Evolutionary conservation across 2,888 invertebrate genomes (phyloP).

Genomic region (Caenorhabditis panamensis): DNA sequence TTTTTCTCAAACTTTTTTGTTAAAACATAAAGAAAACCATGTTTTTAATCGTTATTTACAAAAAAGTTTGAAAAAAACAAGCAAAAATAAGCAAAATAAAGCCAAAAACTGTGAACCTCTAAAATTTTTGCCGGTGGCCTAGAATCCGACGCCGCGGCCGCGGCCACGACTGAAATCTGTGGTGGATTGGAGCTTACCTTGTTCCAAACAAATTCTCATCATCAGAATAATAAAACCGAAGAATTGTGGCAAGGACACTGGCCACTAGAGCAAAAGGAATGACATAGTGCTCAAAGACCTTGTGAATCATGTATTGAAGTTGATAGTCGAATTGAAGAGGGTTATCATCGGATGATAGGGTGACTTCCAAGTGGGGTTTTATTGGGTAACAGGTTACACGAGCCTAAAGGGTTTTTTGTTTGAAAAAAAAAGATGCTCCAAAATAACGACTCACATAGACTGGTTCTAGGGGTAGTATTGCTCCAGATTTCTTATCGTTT

Average conservation of each 20-base stretch:
- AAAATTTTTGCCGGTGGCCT: too few relatives aligned
- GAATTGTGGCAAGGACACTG: conserved; percentile 21
- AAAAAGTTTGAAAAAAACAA: too few relatives aligned
- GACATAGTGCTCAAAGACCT: conserved; percentile 45
- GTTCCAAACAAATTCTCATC: conserved; percentile 51
- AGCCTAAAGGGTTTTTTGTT: conserved; percentile 30
- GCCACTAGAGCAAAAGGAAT: conserved; percentile 30
- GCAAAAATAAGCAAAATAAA: too few relatives aligned
- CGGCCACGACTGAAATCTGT: too few relatives aligned
- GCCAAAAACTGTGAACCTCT: too few relatives aligned
- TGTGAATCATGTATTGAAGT: conserved; percentile 53
- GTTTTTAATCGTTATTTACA: too few relatives aligned
- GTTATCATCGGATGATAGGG: conserved; percentile 44
- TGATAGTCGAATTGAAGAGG: conserved; percentile 57
- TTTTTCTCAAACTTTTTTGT: too few relatives aligned
- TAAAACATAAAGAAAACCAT: too few relatives aligned
- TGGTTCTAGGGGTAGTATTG: conserved; percentile 47
- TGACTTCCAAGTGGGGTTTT: conserved; percentile 38
- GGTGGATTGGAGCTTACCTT: conserved; percentile 23
- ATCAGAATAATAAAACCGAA: conserved; percentile 49
- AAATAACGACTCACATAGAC: conserved; percentile 35
- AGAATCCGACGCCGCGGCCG: too few relatives aligned
- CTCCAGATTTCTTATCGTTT: conserved; percentile 31
- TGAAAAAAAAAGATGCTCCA: conserved; percentile 15
- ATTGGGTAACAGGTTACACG: conserved; percentile 55